Evolutionary conservation across 1,140 invertebrate genomes (phyloP).

Genomic region (Chymomyza costata): DNA sequence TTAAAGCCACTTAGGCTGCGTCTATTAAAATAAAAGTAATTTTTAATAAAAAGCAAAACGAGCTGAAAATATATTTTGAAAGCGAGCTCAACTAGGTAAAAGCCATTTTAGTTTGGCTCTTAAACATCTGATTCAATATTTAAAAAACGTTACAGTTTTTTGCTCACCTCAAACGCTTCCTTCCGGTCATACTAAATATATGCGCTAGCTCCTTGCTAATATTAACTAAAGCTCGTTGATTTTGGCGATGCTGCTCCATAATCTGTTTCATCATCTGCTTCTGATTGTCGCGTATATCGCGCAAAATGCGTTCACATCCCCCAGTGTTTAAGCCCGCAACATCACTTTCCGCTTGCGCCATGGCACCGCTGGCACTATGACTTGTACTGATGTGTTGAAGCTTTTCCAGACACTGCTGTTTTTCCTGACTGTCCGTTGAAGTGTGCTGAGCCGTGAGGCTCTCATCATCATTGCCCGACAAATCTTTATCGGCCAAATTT

Average conservation of each 20-base stretch:
- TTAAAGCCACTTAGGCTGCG: conserved; percentile 67
- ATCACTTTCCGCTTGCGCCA: conserved; percentile 12
- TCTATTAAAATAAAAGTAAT: conserved; percentile 26
- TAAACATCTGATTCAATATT: no score
- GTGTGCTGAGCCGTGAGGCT: conserved; percentile 64
- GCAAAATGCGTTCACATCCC: conserved; percentile 57
- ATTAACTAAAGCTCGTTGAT: conserved; percentile 54
- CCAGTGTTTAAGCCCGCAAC: conserved; percentile 28
- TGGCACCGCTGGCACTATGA: conserved; percentile 15
- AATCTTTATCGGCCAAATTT: conserved; percentile 84
- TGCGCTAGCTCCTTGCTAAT: conserved; percentile 66
- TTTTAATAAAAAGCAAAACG: no score
- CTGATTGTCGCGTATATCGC: conserved; percentile 59
- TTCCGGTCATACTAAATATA: conserved; percentile 59
- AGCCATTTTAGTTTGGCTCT: no score
- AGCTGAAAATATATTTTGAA: no score
- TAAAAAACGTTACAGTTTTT: not conserved
- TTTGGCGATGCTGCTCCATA: conserved; percentile 74
- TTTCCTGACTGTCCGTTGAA: conserved; percentile 80
- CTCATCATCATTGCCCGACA: conserved; percentile 60
- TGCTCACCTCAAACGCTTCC: conserved; percentile 49
- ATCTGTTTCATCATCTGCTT: conserved; percentile 54
- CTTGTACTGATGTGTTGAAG: conserved; percentile 76
- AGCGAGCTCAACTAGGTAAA: no score
- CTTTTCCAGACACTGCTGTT: conserved; percentile 81